These are phyloP conservation scores for Podarcis siculus DNA, from an alignment of 2,797 vertebrate genomes.

Conservation along the genomic window DNA sequence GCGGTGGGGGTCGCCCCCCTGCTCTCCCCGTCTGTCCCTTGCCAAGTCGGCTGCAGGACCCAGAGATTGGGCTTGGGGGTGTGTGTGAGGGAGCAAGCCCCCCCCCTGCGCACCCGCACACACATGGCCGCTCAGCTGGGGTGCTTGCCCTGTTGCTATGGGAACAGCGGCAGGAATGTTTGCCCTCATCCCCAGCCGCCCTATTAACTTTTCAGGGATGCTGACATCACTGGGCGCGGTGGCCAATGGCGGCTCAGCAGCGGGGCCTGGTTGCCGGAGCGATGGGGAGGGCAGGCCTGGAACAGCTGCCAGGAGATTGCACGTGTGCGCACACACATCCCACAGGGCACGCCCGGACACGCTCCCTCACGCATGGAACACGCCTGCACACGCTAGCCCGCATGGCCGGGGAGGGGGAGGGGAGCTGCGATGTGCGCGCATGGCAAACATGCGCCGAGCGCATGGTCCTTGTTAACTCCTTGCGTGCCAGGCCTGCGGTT, in stretches of 20 bases:
- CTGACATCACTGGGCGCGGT: conserved; percentile 42
- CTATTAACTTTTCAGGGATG: conserved; percentile 57
- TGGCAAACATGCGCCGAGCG: background rate
- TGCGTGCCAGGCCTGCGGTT: background rate
- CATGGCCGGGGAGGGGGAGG: background rate
- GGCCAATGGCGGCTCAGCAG: conserved; percentile 53
- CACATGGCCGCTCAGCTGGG: background rate
- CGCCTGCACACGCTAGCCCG: background rate
- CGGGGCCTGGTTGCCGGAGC: background rate
- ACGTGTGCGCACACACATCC: conserved; percentile 69
- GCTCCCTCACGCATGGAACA: conserved; percentile 5
- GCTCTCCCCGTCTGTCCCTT: background rate
- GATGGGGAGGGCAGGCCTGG: conserved; percentile 10
- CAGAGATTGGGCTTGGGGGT: background rate
- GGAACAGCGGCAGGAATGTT: conserved; percentile 54
- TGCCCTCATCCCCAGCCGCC: conserved; percentile 42
- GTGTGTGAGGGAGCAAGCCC: fast-evolving
- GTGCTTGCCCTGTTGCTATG: conserved; percentile 69
- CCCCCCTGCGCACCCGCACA: background rate
- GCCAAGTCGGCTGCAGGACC: background rate
- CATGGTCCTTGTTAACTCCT: background rate
- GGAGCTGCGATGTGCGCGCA: background rate
- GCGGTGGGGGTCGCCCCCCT: fast-evolving
- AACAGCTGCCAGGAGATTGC: conserved; percentile 44
- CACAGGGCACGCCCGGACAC: conserved; percentile 22